Conservation (phyloP, 2,113 vertebrate genomes). For the Tupaia chinensis region DNA sequence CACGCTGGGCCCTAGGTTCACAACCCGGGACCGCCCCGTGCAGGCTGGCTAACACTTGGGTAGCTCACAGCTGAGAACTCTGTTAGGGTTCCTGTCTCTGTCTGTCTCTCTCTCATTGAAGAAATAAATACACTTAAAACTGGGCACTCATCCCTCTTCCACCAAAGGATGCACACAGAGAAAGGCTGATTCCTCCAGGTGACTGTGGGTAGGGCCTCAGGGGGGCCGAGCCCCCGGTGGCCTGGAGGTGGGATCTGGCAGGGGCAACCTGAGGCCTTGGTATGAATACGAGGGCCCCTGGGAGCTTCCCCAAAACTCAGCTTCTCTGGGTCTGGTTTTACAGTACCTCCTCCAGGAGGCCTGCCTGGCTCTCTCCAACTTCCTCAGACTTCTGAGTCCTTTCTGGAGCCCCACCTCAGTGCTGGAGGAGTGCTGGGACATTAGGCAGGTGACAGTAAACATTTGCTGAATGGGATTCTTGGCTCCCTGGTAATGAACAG, state of each 20-base stretch:
- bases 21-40: too few species aligned
- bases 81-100: too few species aligned
- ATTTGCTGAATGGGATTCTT: slow-evolving; percentile 58
- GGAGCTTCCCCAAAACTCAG: neutral
- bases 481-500: slow-evolving; percentile 42
- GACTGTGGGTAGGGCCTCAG: too few species aligned
- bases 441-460: slow-evolving; percentile 65
- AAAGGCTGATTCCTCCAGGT: neutral
- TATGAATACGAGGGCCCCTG: neutral
- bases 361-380: neutral
- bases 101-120: too few species aligned
- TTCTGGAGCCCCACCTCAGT: neutral
- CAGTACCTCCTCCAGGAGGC: neutral
- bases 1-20: too few species aligned
- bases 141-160: neutral
- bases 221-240: neutral
- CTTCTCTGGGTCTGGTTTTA: neutral
- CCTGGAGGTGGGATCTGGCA: neutral
- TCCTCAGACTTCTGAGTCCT: neutral
- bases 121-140: too few species aligned
- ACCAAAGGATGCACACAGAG: neutral
- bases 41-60: too few species aligned
- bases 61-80: too few species aligned
- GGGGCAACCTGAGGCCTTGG: neutral
- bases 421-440: slow-evolving; percentile 10